phyloP scores from a whole-genome alignment of 2,113 vertebrate genomes.

The Brachypodius melanocephalos region DNA sequence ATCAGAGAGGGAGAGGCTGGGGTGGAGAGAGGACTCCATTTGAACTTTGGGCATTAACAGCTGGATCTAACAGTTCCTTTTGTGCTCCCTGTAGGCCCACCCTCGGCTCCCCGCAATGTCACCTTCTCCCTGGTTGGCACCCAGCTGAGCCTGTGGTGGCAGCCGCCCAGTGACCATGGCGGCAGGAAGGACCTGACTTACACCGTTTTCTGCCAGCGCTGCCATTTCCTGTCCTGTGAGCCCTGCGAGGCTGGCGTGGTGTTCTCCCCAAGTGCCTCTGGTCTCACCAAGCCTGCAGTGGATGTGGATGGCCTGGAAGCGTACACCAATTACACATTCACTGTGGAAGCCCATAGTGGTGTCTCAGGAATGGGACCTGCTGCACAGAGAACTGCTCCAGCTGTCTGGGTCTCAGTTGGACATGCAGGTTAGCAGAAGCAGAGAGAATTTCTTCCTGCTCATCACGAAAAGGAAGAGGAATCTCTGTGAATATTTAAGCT shows the following conservation, averaged over 20 bases:
- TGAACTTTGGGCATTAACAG: background rate
- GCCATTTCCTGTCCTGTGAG: slow-evolving; percentile 56
- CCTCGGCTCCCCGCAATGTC: slow-evolving; percentile 73
- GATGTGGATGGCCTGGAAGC: slow-evolving; percentile 67
- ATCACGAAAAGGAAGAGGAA: background rate
- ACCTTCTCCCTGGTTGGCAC: slow-evolving; percentile 69
- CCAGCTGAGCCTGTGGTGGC: slow-evolving; percentile 73
- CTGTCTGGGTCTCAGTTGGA: slow-evolving; percentile 62
- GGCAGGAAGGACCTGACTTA: slow-evolving; percentile 76
- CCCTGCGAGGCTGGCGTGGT: slow-evolving; percentile 55
- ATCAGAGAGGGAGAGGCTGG: background rate
- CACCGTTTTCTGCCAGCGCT: slow-evolving; percentile 70
- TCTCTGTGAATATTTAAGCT: slow-evolving; percentile 17
- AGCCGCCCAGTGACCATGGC: slow-evolving; percentile 65
- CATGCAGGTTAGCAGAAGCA: slow-evolving; percentile 72
- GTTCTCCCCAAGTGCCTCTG: slow-evolving; percentile 59
- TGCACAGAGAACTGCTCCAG: slow-evolving; percentile 20
- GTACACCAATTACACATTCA: slow-evolving; percentile 76
- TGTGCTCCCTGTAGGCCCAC: slow-evolving; percentile 65
- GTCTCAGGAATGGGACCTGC: slow-evolving; percentile 66
- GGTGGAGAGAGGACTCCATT: background rate
- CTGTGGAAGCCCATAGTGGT: slow-evolving; percentile 69
- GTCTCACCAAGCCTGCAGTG: slow-evolving; percentile 52
- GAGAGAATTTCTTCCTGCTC: background rate
- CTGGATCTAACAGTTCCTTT: background rate